Evolutionary conservation across 1,140 invertebrate species (phyloP), one percentile per base, ranked within the genome.

Genomic region (Ips typographus): DNA sequence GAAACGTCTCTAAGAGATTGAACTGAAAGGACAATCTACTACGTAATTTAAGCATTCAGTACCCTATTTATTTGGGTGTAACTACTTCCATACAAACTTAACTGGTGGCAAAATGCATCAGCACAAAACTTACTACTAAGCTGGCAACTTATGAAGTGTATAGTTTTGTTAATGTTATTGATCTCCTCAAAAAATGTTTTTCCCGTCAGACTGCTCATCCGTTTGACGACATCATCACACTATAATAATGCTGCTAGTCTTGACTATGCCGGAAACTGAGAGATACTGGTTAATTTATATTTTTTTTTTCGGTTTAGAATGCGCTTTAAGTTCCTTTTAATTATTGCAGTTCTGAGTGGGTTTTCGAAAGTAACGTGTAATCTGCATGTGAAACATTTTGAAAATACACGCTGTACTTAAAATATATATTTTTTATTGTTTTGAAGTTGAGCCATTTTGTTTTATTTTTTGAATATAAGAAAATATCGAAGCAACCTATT

Each of bases 341-440:
- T 59, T 40, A 40, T 36, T 40, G 41, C 37, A 4, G 6, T 58
- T 58, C 40, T 58, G 6, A 58, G 40, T 58, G 37, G 56, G 6
- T 58, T 49, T 56, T 42, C 40, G 47, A 56, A 65, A 43, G 55
- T 56, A 6, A 42, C 40, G 61, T 41, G 42, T 22, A 55, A 42
- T 40, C 52, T 43, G n/a, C 40, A 62, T 62, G 37, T 40, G 51
- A 42, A 55, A 65, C 4, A 58, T 22, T 22, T 22, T 38, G 43
- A 66, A 38, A 65, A 38, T 56, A 51, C 42, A 66, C 61, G 40
- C 52, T 66, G 65, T 66, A 66, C 65, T 66, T 66, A 66, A 64
- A 53, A 64, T 64, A 64, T 66, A 66, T 66, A 56, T 66, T 66
- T 66, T 66, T 66, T 66, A 66, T 66, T 66, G 55, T 66, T 65